Conservation (phyloP, 1,140 invertebrate species). For the Brachionus angularis region DNA sequence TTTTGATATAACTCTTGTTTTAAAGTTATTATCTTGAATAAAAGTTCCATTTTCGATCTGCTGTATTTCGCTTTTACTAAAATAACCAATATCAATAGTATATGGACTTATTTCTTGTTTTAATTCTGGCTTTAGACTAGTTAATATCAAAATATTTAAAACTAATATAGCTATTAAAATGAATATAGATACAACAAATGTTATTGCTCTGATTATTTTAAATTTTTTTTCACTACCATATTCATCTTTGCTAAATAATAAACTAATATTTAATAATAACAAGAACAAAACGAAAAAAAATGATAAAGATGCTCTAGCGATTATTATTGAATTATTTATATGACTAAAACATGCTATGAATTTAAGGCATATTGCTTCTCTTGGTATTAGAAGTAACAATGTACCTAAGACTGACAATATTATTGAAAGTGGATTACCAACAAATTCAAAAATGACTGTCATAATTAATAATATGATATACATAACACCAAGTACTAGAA, state of each 20-base stretch:
- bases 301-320: conserved; percentile 1
- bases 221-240: not conserved
- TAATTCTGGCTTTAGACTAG: not conserved
- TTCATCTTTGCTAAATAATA: not conserved
- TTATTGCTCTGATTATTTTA: not conserved
- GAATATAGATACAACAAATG: not conserved
- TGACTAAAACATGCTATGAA: conserved; percentile 2
- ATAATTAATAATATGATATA: not conserved
- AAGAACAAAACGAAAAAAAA: not conserved
- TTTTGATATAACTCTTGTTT: not conserved
- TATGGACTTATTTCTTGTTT: not conserved
- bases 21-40: not conserved
- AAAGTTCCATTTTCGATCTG: not conserved
- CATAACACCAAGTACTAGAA: not conserved
- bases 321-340: not conserved
- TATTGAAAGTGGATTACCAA: not conserved
- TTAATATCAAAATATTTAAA: not conserved
- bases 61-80: not conserved
- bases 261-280: not conserved
- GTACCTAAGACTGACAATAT: not conserved
- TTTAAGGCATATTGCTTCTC: conserved; percentile 1
- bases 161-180: not conserved
- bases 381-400: not conserved
- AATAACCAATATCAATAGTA: conserved; percentile 4
- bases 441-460: not conserved